phyloP scores from a whole-genome alignment of 2,888 invertebrate species.

The Drosophila meridiana region DNA sequence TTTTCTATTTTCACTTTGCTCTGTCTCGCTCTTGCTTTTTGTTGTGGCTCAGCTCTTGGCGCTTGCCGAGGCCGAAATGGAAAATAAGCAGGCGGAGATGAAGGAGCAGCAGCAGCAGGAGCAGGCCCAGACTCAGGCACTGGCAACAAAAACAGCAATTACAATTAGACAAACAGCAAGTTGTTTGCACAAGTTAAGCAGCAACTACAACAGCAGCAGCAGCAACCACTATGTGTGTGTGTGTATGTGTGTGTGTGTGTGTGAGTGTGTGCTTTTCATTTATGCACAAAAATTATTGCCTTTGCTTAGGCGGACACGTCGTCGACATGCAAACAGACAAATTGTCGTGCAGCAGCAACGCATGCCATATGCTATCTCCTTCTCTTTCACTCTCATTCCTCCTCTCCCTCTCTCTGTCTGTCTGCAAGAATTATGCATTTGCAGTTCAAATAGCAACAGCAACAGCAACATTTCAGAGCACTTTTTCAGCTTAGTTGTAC shows the following conservation, averaged over 20 bases:
- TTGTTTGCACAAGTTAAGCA: conserved; percentile 81
- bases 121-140: conserved; percentile 10
- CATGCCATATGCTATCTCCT: conserved; percentile 30
- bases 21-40: conserved; percentile 3
- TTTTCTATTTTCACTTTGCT: conserved; percentile 12
- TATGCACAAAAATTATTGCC: conserved; percentile 80
- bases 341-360: conserved; percentile 66
- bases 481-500: conserved; percentile 27
- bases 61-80: conserved; percentile 39
- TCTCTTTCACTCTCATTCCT: neutral
- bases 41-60: conserved; percentile 13
- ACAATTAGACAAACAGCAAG: conserved; percentile 82
- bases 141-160: conserved; percentile 78
- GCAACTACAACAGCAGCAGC: conserved; percentile 53
- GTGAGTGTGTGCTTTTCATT: conserved; percentile 75
- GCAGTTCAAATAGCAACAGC: conserved; percentile 21
- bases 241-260: conserved; percentile 23
- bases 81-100: conserved; percentile 49
- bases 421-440: conserved; percentile 52
- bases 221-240: conserved; percentile 25
- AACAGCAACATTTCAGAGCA: conserved; percentile 40
- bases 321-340: conserved; percentile 71
- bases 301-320: conserved; percentile 79
- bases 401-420: neutral
- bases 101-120: conserved; percentile 12